These are phyloP conservation scores for Abscondita cerata DNA, from an alignment of 2,888 invertebrate species.

Conservation along the genomic window DNA sequence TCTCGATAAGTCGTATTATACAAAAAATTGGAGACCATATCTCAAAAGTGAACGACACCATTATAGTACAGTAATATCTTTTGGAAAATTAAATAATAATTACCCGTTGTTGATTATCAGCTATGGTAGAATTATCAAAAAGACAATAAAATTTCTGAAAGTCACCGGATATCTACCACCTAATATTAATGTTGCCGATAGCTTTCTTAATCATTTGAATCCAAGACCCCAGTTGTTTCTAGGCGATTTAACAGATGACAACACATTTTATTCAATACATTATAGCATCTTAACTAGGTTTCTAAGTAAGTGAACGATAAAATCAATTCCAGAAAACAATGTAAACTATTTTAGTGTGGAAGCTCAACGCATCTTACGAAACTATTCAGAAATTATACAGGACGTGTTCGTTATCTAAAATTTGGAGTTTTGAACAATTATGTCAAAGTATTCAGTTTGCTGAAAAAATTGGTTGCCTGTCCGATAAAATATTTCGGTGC, in stretches of 20 bases:
- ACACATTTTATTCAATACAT: conserved; percentile 50
- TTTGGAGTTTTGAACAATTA: conserved; percentile 61
- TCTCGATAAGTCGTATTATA: no score
- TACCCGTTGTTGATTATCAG: conserved; percentile 17
- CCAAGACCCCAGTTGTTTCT: conserved; percentile 38
- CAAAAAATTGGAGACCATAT: no score
- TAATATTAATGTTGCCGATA: conserved; percentile 55
- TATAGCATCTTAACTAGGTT: conserved; percentile 45
- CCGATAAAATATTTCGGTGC: conserved; percentile 63
- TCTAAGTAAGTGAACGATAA: conserved; percentile 46
- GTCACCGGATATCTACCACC: conserved; percentile 52
- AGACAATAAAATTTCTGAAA: conserved; percentile 56
- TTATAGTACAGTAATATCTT: no score
- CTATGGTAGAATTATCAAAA: conserved; percentile 54
- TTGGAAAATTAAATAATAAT: conserved; percentile 39
- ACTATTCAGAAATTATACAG: conserved; percentile 54
- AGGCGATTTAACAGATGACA: conserved; percentile 40
- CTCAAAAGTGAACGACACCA: no score
- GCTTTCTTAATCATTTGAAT: conserved; percentile 50
- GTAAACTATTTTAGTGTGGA: conserved; percentile 51
- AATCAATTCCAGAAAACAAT: conserved; percentile 3
- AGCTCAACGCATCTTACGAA: conserved; percentile 55
- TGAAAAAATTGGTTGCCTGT: conserved; percentile 64
- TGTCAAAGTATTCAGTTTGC: conserved; percentile 65
- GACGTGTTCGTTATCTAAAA: conserved; percentile 52